Base-by-base conservation (phyloP, 2,888 invertebrate species). In the Eupithecia subumbrata region DNA sequence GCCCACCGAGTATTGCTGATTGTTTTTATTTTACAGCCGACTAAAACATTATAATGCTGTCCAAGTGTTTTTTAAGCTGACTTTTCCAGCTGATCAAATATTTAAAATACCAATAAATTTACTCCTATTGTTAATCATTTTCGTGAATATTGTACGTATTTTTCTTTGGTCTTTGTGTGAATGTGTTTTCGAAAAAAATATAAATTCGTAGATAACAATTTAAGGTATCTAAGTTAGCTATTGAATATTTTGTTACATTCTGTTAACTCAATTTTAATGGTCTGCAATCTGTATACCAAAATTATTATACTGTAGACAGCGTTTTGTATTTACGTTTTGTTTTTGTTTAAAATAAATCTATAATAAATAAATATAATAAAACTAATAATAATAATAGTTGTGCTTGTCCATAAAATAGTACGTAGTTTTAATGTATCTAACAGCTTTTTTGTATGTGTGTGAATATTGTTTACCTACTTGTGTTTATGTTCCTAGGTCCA, bases 111-210 rank as follows among this genome's bases (percentile, higher is more conserved):
- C 30, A 30, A 30, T 30, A 30, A 1, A 30, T 34, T 34, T 34
- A 34, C 34, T 34, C 34, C 5, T 4, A 14, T 43, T 12, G 12
- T 12, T 11, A 43, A 43, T 43, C 14, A 43, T 43, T 14, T 43
- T 43, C 5, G 1, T 14, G 14, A 5, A 43, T 14, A 43, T 4
- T 52, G 11, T 52, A 11, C 7, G 60, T 25, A 25, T 60, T 60
- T 37, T 25, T 76, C 74, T 72, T 76, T 69, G 76, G 74, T 76
- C 74, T 72, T 74, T 48, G 74, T 74, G 67, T 76, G 74, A 72
- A 74, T 76, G 76, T 56, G 64, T 69, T 48, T 52, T 22, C 5
- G 8, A 37, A 5, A 52, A 71, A 45, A 34, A 30, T 37, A 18
- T 56, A 4, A 56, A 56, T 56, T 22, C 12, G 22, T 22, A 12